Conservation (phyloP, 64 coral and sea anemone genomes). For the Stichodactyla mertensii region DNA sequence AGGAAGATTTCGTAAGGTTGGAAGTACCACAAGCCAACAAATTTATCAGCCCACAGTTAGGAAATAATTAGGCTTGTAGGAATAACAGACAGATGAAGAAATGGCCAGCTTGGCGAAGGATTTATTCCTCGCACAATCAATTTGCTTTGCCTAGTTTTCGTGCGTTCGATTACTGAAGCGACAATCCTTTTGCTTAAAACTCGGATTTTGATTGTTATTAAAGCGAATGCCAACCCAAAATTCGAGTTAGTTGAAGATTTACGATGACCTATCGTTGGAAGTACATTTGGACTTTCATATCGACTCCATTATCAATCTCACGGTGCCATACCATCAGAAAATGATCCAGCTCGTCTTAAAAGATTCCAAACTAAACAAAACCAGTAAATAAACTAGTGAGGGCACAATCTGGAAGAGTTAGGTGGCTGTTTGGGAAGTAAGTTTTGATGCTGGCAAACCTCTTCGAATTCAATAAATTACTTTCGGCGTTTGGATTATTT, state of each 20-base stretch:
- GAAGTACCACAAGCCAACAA: background rate
- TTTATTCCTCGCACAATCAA: background rate
- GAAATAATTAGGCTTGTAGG: background rate
- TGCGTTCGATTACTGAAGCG: background rate
- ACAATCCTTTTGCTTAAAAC: background rate
- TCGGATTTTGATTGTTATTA: background rate
- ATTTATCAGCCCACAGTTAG: background rate
- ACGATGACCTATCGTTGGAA: background rate
- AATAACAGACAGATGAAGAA: background rate
- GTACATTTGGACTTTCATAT: background rate
- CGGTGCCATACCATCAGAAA: background rate
- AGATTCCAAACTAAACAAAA: background rate
- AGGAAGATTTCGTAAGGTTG: background rate
- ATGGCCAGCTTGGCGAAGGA: background rate
- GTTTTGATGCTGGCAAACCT: background rate
- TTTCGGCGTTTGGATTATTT: background rate
- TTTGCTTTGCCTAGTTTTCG: background rate
- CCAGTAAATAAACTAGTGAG: background rate
- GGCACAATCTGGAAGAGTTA: background rate
- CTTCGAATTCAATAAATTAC: constrained; percentile 10
- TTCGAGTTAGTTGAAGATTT: constrained; percentile 1
- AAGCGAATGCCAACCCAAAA: background rate
- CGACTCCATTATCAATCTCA: background rate
- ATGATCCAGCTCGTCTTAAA: background rate
- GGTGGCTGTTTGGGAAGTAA: background rate